phyloP scores from a whole-genome alignment of 2,888 invertebrate species.

The Neoscelio sp. region DNA sequence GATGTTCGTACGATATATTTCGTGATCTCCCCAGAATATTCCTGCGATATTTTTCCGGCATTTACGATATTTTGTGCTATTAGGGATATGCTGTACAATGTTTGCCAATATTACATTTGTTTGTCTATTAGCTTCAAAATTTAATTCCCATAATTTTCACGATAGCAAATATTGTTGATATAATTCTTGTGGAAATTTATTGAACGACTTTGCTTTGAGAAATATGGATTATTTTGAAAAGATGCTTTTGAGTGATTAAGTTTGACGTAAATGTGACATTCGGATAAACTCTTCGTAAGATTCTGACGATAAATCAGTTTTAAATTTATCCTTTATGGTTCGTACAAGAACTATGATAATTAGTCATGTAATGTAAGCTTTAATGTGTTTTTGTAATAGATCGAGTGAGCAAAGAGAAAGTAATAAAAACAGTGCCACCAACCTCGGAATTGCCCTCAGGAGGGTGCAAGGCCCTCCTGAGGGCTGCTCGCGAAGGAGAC shows the following conservation, averaged over 20 bases:
- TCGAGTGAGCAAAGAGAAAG: slow-evolving; percentile 59
- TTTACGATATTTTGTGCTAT: no score
- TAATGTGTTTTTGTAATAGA: slow-evolving; percentile 61
- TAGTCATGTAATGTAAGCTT: no score
- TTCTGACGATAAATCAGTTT: neutral
- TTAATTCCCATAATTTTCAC: no score
- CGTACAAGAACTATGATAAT: no score
- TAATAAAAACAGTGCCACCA: slow-evolving; percentile 73
- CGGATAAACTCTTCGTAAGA: neutral
- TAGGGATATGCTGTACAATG: no score
- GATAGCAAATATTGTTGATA: no score
- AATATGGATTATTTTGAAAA: slow-evolving; percentile 9
- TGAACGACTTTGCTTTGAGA: slow-evolving; percentile 12
- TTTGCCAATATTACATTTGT: no score
- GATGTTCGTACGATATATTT: no score
- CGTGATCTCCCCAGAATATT: no score
- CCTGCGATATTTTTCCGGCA: no score
- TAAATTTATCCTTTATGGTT: neutral
- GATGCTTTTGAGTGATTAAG: neutral
- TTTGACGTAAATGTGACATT: neutral
- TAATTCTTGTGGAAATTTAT: slow-evolving; percentile 16
- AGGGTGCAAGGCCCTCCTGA: slow-evolving; percentile 82
- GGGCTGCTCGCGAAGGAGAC: slow-evolving; percentile 85
- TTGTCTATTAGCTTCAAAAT: no score
- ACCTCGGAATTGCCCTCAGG: slow-evolving; percentile 75